Evolutionary conservation across 2,113 vertebrate genomes (phyloP).

Genomic region (Leptodactylus fuscus): DNA sequence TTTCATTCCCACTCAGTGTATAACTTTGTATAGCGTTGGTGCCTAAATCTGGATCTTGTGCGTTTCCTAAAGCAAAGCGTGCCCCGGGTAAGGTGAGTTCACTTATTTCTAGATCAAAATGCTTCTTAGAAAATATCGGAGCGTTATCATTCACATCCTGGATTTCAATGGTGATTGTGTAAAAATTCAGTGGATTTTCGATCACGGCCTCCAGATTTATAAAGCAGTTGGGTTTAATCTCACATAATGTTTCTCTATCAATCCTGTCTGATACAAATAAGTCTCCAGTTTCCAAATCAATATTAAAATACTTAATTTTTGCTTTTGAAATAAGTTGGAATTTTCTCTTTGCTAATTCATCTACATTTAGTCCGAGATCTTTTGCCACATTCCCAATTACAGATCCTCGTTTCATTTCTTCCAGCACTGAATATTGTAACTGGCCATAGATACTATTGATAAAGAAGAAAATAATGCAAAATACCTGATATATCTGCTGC

Average conservation of each 20-base stretch:
- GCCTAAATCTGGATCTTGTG: conserved; percentile 58
- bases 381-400: conserved; percentile 77
- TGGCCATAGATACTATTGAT: conserved; percentile 63
- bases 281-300: conserved; percentile 70
- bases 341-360: conserved; percentile 68
- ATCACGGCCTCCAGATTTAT: neutral
- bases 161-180: neutral
- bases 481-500: conserved; percentile 67
- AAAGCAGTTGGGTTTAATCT: neutral
- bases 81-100: neutral
- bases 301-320: conserved; percentile 72
- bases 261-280: neutral
- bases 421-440: conserved; percentile 75
- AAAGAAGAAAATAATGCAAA: conserved; percentile 71
- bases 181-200: neutral
- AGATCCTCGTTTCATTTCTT: conserved; percentile 75
- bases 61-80: neutral
- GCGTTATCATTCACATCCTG: neutral
- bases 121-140: neutral
- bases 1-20: conserved; percentile 67
- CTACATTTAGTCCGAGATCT: conserved; percentile 72
- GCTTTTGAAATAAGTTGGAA: conserved; percentile 72
- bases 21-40: conserved; percentile 77
- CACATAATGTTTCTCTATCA: conserved; percentile 9
- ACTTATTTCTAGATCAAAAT: neutral